Conservation (phyloP, 1,140 invertebrate genomes). For the Plodia interpunctella region DNA sequence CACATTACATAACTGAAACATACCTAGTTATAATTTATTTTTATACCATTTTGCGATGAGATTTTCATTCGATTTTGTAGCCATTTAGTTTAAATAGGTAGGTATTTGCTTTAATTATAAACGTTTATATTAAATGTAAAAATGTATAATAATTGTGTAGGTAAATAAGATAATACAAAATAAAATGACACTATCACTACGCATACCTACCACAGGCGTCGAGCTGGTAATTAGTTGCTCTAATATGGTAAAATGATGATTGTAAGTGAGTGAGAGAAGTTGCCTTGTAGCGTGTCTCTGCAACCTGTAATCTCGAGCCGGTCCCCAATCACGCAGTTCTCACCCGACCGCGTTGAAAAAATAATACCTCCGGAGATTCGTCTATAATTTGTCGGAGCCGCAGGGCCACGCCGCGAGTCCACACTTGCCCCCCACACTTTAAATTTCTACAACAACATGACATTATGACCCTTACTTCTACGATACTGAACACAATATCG, state of each 20-base stretch:
- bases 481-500: constrained; percentile 9
- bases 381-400: constrained; percentile 71
- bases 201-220: not conserved
- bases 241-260: constrained; percentile 58
- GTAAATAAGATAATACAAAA: not conserved
- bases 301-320: constrained; percentile 68
- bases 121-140: too few relatives aligned
- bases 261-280: constrained; percentile 57
- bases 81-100: too few relatives aligned
- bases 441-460: constrained; percentile 16
- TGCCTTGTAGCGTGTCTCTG: constrained; percentile 55
- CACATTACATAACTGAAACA: too few relatives aligned
- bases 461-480: constrained; percentile 15
- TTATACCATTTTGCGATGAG: too few relatives aligned
- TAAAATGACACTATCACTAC: not conserved
- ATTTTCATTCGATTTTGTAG: too few relatives aligned
- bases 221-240: not conserved
- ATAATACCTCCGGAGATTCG: constrained; percentile 65
- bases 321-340: constrained; percentile 73
- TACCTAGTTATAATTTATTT: too few relatives aligned
- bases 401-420: constrained; percentile 19
- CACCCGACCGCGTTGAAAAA: constrained; percentile 74
- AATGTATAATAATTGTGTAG: too few relatives aligned
- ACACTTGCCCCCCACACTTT: constrained; percentile 8
- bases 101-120: too few relatives aligned